A percentile compares a stretch with the other conserved stretches of the same genome.
These are phyloP conservation scores for Temnopleurus reevesii DNA, from an alignment of 53 echinoderm and acorn worm genomes.

Conservation along the genomic window DNA sequence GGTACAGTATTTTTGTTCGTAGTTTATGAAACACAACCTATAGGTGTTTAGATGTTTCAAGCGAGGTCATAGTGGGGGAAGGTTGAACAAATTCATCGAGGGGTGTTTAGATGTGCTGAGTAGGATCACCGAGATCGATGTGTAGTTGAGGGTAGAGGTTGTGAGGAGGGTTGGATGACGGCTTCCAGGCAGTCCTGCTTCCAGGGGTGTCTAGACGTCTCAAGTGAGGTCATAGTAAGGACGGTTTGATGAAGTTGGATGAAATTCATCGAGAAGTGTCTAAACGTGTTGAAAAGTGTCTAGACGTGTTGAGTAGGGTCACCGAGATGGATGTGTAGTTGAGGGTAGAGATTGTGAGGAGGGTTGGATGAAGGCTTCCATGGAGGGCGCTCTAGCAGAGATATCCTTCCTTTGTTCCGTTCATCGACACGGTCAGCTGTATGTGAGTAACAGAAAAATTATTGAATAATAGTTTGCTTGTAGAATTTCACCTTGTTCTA, in stretches of 20 bases:
- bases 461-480: no score
- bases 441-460: no score
- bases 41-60: no score
- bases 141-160: constrained; percentile 90
- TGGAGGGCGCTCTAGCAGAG: constrained; percentile 92
- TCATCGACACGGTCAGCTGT: constrained; percentile 89
- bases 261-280: not conserved
- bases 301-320: constrained; percentile 69
- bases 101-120: constrained; percentile 7
- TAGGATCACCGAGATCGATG: constrained; percentile 82
- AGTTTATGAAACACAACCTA: no score
- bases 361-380: constrained; percentile 91
- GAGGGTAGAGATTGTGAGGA: constrained; percentile 95
- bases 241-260: constrained; percentile 78
- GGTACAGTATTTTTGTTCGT: no score
- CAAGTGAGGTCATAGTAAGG: constrained; percentile 73
- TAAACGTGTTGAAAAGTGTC: constrained; percentile 35
- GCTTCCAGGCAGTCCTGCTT: constrained; percentile 99
- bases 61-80: no score
- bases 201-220: constrained; percentile 37
- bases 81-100: no score
- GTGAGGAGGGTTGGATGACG: constrained; percentile 87
- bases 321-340: constrained; percentile 89
- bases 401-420: constrained; percentile 88
- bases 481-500: no score